These are phyloP conservation scores for Perizoma affinitatum DNA, from an alignment of 2,888 invertebrate genomes.

Conservation along the genomic window DNA sequence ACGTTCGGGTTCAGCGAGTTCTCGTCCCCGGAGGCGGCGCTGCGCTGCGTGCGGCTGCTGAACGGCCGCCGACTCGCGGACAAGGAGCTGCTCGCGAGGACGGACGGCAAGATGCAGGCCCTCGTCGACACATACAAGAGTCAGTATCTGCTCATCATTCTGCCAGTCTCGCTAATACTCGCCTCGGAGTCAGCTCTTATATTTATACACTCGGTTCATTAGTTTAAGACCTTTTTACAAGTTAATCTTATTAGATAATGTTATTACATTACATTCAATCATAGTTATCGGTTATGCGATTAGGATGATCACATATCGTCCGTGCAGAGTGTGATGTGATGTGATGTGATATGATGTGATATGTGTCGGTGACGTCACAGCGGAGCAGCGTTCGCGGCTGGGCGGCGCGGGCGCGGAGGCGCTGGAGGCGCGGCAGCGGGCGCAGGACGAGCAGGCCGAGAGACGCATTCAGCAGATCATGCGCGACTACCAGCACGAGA, in stretches of 20 bases:
- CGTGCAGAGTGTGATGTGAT: too few relatives aligned
- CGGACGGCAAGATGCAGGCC: slow-evolving; percentile 98
- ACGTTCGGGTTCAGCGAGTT: slow-evolving; percentile 99
- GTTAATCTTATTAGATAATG: too few relatives aligned
- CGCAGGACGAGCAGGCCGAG: slow-evolving; percentile 89
- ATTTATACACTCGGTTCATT: too few relatives aligned
- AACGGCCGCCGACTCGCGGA: slow-evolving; percentile 97
- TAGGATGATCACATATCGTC: too few relatives aligned
- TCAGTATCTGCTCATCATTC: slow-evolving; percentile 52
- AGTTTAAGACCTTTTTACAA: too few relatives aligned
- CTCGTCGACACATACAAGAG: slow-evolving; percentile 97
- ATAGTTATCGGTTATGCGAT: too few relatives aligned
- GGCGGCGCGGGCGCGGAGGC: slow-evolving; percentile 53
- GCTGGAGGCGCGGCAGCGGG: slow-evolving; percentile 88
- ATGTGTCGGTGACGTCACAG: slow-evolving; percentile 38
- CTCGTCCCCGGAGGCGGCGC: slow-evolving; percentile 95
- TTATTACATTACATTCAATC: too few relatives aligned
- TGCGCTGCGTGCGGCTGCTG: slow-evolving; percentile 95
- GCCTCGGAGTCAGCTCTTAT: too few relatives aligned
- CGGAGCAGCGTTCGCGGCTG: slow-evolving; percentile 61
- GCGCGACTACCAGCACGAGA: slow-evolving; percentile 91
- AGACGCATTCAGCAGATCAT: slow-evolving; percentile 92
- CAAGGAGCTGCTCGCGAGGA: slow-evolving; percentile 96
- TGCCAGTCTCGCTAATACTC: too few relatives aligned
- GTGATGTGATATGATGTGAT: too few relatives aligned